Evolutionary conservation across 1,140 invertebrate genomes (phyloP).

Genomic region (Habropoda laboriosa): DNA sequence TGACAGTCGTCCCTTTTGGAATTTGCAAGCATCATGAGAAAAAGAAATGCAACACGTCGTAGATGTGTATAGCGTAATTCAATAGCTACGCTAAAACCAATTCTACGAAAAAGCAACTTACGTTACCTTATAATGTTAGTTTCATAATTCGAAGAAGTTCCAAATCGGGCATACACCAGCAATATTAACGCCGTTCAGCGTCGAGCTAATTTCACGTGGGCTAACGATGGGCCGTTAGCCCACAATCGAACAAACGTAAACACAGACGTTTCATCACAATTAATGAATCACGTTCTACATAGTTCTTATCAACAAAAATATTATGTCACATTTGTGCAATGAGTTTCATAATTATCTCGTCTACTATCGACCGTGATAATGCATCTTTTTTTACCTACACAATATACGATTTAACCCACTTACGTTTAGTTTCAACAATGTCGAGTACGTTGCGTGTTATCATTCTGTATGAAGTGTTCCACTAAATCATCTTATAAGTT

Average conservation of each 20-base stretch:
- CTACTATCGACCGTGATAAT: neutral
- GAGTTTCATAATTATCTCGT: neutral
- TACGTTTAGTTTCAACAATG: neutral
- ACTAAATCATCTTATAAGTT: no score
- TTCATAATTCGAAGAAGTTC: neutral
- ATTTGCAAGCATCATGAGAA: slow-evolving; percentile 29
- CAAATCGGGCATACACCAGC: neutral
- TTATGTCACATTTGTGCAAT: neutral
- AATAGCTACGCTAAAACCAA: slow-evolving; percentile 2
- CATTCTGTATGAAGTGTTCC: neutral
- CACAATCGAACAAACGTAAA: neutral
- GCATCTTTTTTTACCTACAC: neutral
- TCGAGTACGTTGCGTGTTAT: neutral
- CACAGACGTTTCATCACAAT: no score
- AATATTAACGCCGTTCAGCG: no score
- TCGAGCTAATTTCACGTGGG: no score
- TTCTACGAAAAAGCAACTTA: neutral
- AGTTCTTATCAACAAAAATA: neutral
- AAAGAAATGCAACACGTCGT: slow-evolving; percentile 19
- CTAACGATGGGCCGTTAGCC: no score
- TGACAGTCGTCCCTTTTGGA: neutral
- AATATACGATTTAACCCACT: neutral
- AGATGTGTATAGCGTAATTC: neutral
- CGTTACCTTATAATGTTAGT: no score
- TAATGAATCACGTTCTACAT: neutral